Conservation (phyloP, 2,888 invertebrate genomes). For the Plebejus argus region DNA sequence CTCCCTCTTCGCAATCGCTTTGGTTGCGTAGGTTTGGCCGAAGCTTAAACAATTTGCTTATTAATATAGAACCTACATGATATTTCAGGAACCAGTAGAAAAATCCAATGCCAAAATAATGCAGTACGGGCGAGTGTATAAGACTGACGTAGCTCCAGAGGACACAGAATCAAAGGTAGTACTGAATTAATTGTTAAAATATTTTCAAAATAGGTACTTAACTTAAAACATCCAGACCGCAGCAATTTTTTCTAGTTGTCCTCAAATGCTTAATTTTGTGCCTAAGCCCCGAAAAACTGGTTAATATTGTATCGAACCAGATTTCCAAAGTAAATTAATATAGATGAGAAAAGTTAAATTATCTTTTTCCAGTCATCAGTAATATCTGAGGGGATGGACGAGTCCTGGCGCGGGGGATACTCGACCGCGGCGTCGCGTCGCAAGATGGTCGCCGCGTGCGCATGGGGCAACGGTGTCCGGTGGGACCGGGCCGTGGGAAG, state of each 20-base stretch:
- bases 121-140: slow-evolving; percentile 48
- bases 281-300: too few relatives aligned
- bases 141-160: slow-evolving; percentile 54
- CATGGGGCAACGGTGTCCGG: slow-evolving; percentile 87
- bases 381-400: slow-evolving; percentile 63
- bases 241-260: too few relatives aligned
- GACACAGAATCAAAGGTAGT: slow-evolving; percentile 58
- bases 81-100: slow-evolving; percentile 58
- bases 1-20: too few relatives aligned
- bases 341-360: too few relatives aligned
- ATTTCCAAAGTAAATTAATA: too few relatives aligned
- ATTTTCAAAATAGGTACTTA: too few relatives aligned
- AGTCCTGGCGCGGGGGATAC: slow-evolving; percentile 70
- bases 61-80: background rate
- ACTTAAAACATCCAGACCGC: too few relatives aligned
- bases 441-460: slow-evolving; percentile 62
- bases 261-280: too few relatives aligned
- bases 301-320: too few relatives aligned
- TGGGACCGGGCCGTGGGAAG: slow-evolving; percentile 83
- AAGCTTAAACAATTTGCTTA: too few relatives aligned
- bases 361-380: slow-evolving; percentile 41
- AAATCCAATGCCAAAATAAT: slow-evolving; percentile 51
- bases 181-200: background rate
- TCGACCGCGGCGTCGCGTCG: slow-evolving; percentile 69
- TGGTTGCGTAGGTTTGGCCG: too few relatives aligned